Conservation (phyloP, 2,888 invertebrate genomes). For the Mystacides longicornis region DNA sequence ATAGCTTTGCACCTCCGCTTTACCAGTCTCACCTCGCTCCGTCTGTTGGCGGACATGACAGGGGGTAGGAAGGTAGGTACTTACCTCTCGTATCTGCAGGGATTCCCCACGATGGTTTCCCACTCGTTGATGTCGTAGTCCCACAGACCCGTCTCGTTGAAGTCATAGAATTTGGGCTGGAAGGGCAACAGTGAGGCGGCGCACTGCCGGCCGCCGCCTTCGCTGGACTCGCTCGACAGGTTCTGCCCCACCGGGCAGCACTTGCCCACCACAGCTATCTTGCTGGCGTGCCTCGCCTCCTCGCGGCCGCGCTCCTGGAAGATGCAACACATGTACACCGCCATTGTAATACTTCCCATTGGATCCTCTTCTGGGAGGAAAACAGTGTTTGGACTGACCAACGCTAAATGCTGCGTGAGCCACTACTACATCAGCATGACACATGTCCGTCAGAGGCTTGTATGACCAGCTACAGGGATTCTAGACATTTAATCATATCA, state of each 20-base stretch:
- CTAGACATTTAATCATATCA: too few species aligned
- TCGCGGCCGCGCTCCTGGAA: neutral
- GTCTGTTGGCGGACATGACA: too few species aligned
- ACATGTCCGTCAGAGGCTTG: too few species aligned
- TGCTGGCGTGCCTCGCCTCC: neutral
- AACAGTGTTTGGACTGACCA: too few species aligned
- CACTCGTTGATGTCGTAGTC: conserved; percentile 40
- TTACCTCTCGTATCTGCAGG: conserved; percentile 50
- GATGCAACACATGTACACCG: neutral
- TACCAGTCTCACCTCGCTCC: too few species aligned
- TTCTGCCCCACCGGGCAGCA: conserved; percentile 49
- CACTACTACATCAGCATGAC: too few species aligned
- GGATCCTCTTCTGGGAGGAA: too few species aligned
- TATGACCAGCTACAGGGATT: too few species aligned
- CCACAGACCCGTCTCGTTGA: conserved; percentile 45
- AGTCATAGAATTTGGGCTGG: conserved; percentile 47
- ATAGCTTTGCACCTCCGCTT: too few species aligned
- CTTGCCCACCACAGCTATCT: conserved; percentile 44
- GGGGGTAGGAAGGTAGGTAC: conserved; percentile 9
- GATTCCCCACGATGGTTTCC: conserved; percentile 50
- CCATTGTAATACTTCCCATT: neutral
- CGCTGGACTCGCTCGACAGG: conserved; percentile 31
- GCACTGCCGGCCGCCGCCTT: conserved; percentile 34
- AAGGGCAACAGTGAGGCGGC: conserved; percentile 39
- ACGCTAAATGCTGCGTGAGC: too few species aligned